Evolutionary conservation across 1,140 invertebrate genomes (phyloP).

Genomic region (Rhopalosiphum maidis): DNA sequence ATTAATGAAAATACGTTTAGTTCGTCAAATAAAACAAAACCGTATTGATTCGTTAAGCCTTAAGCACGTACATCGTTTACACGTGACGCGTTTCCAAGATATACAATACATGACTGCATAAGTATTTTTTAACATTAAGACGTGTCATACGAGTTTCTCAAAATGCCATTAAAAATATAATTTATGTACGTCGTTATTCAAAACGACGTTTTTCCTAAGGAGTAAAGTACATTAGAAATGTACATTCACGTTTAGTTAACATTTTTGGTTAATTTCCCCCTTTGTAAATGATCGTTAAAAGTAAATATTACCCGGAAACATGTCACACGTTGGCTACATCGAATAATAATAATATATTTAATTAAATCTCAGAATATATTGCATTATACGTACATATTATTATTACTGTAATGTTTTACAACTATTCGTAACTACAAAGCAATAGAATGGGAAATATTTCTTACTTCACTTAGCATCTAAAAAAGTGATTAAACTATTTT

Average conservation of each 20-base stretch:
- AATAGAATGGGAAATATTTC: too few relatives aligned
- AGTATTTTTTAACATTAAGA: not conserved
- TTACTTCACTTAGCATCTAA: too few relatives aligned
- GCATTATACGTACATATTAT: too few relatives aligned
- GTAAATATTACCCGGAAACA: not conserved
- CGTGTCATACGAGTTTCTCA: not conserved
- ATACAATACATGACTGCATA: not conserved
- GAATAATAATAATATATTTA: not conserved
- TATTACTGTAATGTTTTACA: not conserved
- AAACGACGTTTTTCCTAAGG: not conserved
- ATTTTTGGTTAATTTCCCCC: not conserved
- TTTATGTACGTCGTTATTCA: not conserved
- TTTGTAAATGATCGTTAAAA: not conserved
- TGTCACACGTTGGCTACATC: not conserved
- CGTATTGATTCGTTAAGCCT: not conserved
- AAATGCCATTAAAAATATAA: not conserved
- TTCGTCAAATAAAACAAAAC: not conserved
- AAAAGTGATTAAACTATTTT: too few relatives aligned
- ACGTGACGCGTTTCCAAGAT: not conserved
- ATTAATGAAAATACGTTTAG: not conserved
- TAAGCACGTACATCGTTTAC: not conserved
- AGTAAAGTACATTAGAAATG: not conserved
- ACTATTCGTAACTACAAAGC: not conserved
- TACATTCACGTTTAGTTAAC: not conserved
- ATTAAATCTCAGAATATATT: not conserved